Base-by-base conservation (phyloP, 2,888 invertebrate genomes). In the Chironomus tentans region DNA sequence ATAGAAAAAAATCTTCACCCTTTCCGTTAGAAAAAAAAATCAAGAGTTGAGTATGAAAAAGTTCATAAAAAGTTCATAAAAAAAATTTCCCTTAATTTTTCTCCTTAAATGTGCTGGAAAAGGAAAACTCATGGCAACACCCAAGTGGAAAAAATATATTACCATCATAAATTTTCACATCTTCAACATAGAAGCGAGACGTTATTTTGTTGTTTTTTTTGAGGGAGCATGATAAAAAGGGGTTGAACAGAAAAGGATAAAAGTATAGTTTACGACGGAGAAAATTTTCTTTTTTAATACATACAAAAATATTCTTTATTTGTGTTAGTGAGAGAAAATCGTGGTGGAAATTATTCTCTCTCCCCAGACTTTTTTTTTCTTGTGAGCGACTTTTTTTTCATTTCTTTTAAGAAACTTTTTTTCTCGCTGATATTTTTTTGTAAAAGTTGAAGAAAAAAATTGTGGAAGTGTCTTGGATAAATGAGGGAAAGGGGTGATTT, bases 211-310 rank as follows among this genome's bases (percentile, higher is more conserved):
- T 12, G 1, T 50, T 4, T 50, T 71, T 22, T 21, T 6, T 18
- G 28, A 21, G 70, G 15, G 62, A 28, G 22, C 56, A 73, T 68
- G 24, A 10, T 10, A 21, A 21, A 68, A 74, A 74, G 74, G 74
- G 68, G 74, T 74, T 74, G 74, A 74, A 74, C 48, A 74, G 74
- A 74, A 74, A 74, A 61, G 74, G 74, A 74, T 74, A 68, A 74
- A 74, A 74, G 48, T 74, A 74, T 46, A 38, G 24, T 68, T 68
- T 47, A 74, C 74, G 74, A 68, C 65, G 68, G 74, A 68, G 68
- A 68, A 74, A 74, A 68, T 68, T 68, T 68, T 48, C 72, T 65
- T 65, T 65, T 62, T 12, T 10, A 2, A 21, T 24, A 56, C 21
- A 21, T 65, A 12, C 24, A 24, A 24, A 21, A 22, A 18, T 10